phyloP scores from a whole-genome alignment of 2,888 invertebrate genomes.

The Mycalesis mineus region DNA sequence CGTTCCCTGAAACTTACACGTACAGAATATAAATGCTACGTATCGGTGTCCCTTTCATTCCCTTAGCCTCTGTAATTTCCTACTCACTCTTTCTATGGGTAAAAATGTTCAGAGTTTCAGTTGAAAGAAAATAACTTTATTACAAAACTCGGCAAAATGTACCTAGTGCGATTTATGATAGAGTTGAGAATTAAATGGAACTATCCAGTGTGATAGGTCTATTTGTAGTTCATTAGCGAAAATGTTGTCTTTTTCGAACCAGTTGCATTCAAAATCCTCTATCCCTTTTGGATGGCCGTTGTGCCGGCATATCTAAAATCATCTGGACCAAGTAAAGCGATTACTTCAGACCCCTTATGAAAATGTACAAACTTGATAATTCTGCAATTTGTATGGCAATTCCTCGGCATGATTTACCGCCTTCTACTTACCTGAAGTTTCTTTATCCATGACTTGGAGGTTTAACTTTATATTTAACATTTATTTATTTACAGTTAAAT shows the following conservation, averaged over 20 bases:
- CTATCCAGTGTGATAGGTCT: conserved; percentile 40
- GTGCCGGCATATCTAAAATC: conserved; percentile 70
- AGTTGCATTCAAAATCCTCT: conserved; percentile 73
- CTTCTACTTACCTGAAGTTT: conserved; percentile 23
- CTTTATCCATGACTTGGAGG: conserved; percentile 7
- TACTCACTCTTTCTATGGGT: conserved; percentile 67
- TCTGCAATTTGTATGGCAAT: conserved; percentile 42
- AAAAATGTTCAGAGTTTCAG: conserved; percentile 74
- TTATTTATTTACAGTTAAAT: no score
- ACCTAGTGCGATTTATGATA: conserved; percentile 39
- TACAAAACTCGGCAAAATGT: conserved; percentile 39
- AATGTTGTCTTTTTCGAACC: conserved; percentile 77
- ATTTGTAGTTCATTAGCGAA: conserved; percentile 46
- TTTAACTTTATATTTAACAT: conserved; percentile 20
- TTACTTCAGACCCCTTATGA: conserved; percentile 65
- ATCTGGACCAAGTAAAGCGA: conserved; percentile 73
- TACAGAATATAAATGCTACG: conserved; percentile 76
- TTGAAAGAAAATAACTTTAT: conserved; percentile 68
- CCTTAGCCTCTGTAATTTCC: conserved; percentile 35
- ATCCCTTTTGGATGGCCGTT: conserved; percentile 64
- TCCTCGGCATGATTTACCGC: conserved; percentile 29
- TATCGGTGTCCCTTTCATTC: conserved; percentile 49
- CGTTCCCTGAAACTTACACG: conserved; percentile 79
- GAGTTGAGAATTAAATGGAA: conserved; percentile 36
- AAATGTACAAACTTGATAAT: conserved; percentile 68